Base-by-base conservation (phyloP, 1,140 invertebrate species). In the Anastrepha obliqua region DNA sequence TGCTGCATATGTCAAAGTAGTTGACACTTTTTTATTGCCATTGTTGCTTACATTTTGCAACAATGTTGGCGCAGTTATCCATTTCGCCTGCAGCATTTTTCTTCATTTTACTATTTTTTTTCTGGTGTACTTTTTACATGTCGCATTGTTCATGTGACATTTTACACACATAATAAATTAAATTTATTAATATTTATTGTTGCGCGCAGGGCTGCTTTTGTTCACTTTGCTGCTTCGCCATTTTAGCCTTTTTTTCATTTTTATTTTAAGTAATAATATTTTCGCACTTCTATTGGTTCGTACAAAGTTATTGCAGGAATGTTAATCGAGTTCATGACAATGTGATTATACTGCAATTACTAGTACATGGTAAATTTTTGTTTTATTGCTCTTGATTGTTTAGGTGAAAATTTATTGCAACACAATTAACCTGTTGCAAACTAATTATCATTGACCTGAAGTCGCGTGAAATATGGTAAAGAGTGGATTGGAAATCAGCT, bases 151-250 rank as follows among this genome's bases (percentile, higher is more conserved):
- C 55, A 42, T 62, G 85, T 86, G 85, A 86, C 85, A 55, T 86
- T 86, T 86, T 86, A 86, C 85, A 86, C 85, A 86, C 85, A 86
- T 86, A 86, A 86, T 86, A 86, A 86, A 86, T 86, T 86, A 86
- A 86, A 86, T 44, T 62, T 86, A 86, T 86, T 86, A 86, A 62
- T 59, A 86, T 86, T 86, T 86, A 86, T 86, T 58, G 55, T 11
- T 42, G 1, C 7, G 20, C n/a, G 17, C 15, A 74, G 70, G 70
- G 70, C 42, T 74, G 42, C n/a, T 13, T 47, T 3, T 47, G 70
- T 20, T 39, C 4, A 67, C 64, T 29, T 44, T 74, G 70, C 47
- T 51, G 44, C 70, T 74, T 67, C 7, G 64, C 5, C 20, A 29
- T 29, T 29, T 67, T 64, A 64, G 7, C 20, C 4, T 39, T 29